Percentiles rank a stretch among this genome's conserved stretches.
Evolutionary conservation across 2,113 vertebrate genomes (phyloP).

Genomic region (Stomatorhinus ivindoensis): DNA sequence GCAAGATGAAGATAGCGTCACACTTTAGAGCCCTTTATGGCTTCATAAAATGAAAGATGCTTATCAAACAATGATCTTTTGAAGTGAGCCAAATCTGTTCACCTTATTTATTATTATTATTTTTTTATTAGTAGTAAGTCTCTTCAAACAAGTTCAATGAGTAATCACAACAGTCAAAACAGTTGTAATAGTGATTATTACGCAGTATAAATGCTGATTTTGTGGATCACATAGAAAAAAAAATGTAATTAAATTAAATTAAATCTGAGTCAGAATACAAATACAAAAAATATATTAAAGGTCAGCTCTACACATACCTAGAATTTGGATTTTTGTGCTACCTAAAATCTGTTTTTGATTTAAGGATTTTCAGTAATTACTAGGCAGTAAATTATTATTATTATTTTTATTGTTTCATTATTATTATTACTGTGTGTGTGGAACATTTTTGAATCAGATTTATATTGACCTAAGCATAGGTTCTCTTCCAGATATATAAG

Average conservation of each 20-base stretch:
- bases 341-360: not conserved
- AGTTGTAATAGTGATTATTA: not conserved
- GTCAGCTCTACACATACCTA: not conserved
- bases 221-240: not conserved
- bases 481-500: not conserved
- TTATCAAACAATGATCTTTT: not conserved
- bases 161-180: not conserved
- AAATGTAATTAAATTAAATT: not conserved
- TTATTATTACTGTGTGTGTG: not conserved
- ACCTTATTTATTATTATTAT: not conserved
- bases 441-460: not conserved
- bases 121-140: not conserved
- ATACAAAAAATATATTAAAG: not conserved
- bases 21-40: not conserved
- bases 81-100: not conserved
- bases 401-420: not conserved
- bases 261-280: not conserved
- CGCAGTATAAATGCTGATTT: not conserved
- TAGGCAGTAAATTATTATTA: not conserved
- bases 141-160: not conserved
- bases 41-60: not conserved
- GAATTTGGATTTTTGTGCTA: not conserved
- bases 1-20: not conserved
- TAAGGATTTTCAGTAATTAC: not conserved
- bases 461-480: not conserved